Percentiles rank a stretch among this genome's conserved stretches.
These are phyloP conservation scores for Horisme vitalbata DNA, from an alignment of 2,888 invertebrate species.

Conservation along the genomic window DNA sequence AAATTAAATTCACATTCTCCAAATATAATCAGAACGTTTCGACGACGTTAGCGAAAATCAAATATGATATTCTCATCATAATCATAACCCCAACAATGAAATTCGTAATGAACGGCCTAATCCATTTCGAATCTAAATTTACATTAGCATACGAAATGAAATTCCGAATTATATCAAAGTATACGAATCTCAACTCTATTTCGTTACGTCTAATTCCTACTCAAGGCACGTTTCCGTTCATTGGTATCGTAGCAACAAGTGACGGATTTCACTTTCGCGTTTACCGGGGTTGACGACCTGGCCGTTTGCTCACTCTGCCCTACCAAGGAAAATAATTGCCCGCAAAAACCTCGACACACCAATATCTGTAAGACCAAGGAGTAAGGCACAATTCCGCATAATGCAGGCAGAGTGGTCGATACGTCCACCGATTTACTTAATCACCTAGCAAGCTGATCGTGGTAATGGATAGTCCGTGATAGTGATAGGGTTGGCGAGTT, in stretches of 20 bases:
- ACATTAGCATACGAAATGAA: slow-evolving; percentile 32
- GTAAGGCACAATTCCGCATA: slow-evolving; percentile 22
- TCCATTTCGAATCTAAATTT: slow-evolving; percentile 27
- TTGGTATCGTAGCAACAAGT: slow-evolving; percentile 63
- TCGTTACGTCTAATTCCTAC: slow-evolving; percentile 41
- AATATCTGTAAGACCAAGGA: slow-evolving; percentile 29
- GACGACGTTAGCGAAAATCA: too few species aligned
- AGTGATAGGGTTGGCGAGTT: slow-evolving; percentile 25
- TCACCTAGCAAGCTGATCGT: slow-evolving; percentile 44
- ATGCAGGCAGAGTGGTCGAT: slow-evolving; percentile 20
- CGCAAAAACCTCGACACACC: slow-evolving; percentile 34
- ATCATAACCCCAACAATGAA: slow-evolving; percentile 13
- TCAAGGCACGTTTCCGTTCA: slow-evolving; percentile 51
- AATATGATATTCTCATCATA: not conserved
- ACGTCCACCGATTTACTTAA: slow-evolving; percentile 42
- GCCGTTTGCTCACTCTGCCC: slow-evolving; percentile 42
- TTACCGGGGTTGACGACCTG: slow-evolving; percentile 53
- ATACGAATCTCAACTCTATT: slow-evolving; percentile 47
- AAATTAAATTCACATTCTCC: not conserved
- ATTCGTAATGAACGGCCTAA: slow-evolving; percentile 18
- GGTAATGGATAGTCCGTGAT: slow-evolving; percentile 34
- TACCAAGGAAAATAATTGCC: slow-evolving; percentile 45
- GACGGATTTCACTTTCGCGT: slow-evolving; percentile 71
- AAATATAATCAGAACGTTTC: not conserved
- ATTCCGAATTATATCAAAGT: slow-evolving; percentile 27